Conservation (phyloP, 2,888 invertebrate species). For the Yponomeuta sedellus region DNA sequence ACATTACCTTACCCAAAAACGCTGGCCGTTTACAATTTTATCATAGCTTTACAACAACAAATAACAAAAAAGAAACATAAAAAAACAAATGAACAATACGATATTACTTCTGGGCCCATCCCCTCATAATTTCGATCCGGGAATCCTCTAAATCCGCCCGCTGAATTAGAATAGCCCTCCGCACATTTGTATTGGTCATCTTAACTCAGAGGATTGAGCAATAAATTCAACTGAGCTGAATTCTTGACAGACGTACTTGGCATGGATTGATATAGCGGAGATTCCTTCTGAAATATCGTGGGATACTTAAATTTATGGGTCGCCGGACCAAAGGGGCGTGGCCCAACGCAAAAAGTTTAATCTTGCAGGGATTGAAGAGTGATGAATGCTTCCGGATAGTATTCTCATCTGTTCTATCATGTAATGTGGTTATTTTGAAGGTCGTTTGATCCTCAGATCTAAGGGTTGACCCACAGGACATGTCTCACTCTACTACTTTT, state of each 20-base stretch:
- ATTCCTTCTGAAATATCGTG: conserved; percentile 48
- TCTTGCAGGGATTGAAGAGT: conserved; percentile 8
- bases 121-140: neutral
- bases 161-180: neutral
- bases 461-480: too few species aligned
- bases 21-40: too few species aligned
- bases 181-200: conserved; percentile 28
- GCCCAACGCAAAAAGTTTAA: conserved; percentile 21
- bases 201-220: conserved; percentile 27
- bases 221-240: conserved; percentile 45
- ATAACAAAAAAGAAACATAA: neutral
- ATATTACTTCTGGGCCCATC: neutral
- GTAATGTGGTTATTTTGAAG: too few species aligned
- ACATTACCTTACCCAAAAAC: too few species aligned
- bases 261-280: conserved; percentile 57
- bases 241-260: conserved; percentile 54
- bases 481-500: too few species aligned
- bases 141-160: conserved; percentile 1
- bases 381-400: neutral
- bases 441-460: too few species aligned
- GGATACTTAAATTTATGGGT: conserved; percentile 47
- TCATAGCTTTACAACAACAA: neutral
- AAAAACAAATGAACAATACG: neutral
- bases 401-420: neutral
- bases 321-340: conserved; percentile 32